Conservation (phyloP, 2,888 invertebrate genomes). For the Pterobdella sp. region DNA sequence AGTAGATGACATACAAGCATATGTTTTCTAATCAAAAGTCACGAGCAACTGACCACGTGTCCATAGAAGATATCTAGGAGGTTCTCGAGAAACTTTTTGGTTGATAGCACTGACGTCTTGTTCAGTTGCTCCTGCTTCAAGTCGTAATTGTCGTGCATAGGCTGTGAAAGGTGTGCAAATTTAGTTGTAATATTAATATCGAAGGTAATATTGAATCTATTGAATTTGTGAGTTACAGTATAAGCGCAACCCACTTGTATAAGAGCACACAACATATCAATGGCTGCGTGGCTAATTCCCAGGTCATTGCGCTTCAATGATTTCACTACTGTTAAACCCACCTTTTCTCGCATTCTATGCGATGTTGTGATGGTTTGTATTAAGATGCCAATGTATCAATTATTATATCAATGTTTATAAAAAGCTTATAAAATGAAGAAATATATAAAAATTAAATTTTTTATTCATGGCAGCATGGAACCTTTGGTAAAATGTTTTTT, state of each 20-base stretch:
- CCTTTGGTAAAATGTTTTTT: too few species aligned
- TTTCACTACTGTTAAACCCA: conserved; percentile 82
- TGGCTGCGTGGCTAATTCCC: conserved; percentile 86
- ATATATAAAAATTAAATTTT: too few species aligned
- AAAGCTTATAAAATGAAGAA: too few species aligned
- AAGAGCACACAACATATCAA: conserved; percentile 91
- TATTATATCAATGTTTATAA: background rate
- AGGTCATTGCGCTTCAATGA: conserved; percentile 78
- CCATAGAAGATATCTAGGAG: conserved; percentile 86
- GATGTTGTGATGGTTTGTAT: background rate
- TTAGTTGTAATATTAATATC: background rate
- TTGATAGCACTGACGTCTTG: conserved; percentile 86
- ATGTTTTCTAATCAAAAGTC: background rate
- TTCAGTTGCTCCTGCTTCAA: conserved; percentile 93
- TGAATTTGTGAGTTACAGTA: background rate
- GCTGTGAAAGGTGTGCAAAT: conserved; percentile 52
- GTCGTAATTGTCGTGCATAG: conserved; percentile 91
- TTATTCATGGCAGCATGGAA: too few species aligned
- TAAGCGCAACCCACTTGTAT: conserved; percentile 63
- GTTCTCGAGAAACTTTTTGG: conserved; percentile 80
- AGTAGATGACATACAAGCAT: background rate
- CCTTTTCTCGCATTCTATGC: conserved; percentile 79
- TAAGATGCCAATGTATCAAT: background rate
- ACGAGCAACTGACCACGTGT: conserved; percentile 68
- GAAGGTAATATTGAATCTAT: too few species aligned